Evolutionary conservation across 2,888 invertebrate genomes (phyloP), one percentile per base, ranked within the genome.

Genomic region (Mythimna loreyi): DNA sequence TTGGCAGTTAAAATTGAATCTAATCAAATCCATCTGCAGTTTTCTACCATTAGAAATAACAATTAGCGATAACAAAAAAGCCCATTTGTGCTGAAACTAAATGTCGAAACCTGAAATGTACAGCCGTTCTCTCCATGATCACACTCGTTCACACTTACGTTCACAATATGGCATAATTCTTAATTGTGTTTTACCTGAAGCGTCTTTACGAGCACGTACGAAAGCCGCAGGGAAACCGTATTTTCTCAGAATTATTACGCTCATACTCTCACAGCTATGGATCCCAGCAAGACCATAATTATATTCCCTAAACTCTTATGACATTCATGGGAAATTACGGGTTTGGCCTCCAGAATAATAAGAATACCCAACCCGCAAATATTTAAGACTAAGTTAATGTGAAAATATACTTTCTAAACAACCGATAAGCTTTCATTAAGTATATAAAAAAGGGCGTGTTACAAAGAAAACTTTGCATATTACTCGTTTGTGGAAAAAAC

Each of bases 281-380:
- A 47, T 52, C 45, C 64, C 52, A 71, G 33, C 23, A 50, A 57
- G 43, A 25, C n/a, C 60, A 49, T 71, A 58, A 65, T 57, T 74
- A 61, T 57, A 50, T 58, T 61, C 45, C 53, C 30, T 65, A 59
- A 72, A 36, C 49, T 69, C 36, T 63, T 76, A 45, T 56, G 60
- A 58, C 60, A 49, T 71, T 61, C 23, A 53, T 61, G 78, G 49
- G n/a, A 58, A 77, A 50, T 60, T 64, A 56, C 30, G 30, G 21
- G 19, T 43, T 43, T 43, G 13, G 43, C 43, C 43, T 40, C 16
- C 40, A 40, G 40, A 40, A 19, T 40, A 40, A 25, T 19, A 56
- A 19, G 30, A 21, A 28, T 45, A 50, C 3, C 3, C 45, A 53
- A 6, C 6, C 13, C 11, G 23, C 21, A 28, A 21, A 21, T 9